Conservation (phyloP, 2,888 invertebrate species). For the Harpalus rubripes region DNA sequence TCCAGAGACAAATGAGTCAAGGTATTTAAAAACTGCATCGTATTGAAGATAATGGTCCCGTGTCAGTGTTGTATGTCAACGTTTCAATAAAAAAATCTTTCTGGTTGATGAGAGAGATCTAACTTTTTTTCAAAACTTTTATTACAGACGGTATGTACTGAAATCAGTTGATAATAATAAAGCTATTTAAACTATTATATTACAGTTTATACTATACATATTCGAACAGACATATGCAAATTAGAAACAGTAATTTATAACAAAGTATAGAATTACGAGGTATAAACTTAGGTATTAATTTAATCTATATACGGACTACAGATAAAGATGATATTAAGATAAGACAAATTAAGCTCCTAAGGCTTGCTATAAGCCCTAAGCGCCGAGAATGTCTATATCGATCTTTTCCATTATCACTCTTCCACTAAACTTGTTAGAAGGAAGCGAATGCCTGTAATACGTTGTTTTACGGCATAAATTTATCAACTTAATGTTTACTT, state of each 20-base stretch:
- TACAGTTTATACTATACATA: too few relatives aligned
- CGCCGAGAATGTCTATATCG: not conserved
- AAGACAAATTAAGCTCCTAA: not conserved
- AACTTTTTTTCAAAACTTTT: too few relatives aligned
- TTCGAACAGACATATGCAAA: not conserved
- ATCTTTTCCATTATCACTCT: not conserved
- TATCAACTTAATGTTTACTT: not conserved
- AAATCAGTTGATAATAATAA: too few relatives aligned
- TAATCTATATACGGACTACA: not conserved
- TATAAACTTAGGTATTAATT: not conserved
- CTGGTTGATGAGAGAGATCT: too few relatives aligned
- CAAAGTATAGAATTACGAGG: not conserved
- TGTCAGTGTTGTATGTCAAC: too few relatives aligned
- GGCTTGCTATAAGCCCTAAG: not conserved
- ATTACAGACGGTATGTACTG: too few relatives aligned
- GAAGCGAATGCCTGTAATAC: not conserved
- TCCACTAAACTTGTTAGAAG: not conserved
- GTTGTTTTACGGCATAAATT: not conserved
- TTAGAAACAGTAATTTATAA: not conserved
- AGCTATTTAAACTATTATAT: too few relatives aligned
- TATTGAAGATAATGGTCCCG: too few relatives aligned
- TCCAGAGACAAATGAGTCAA: too few relatives aligned
- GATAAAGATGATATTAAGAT: not conserved
- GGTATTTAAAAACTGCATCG: too few relatives aligned
- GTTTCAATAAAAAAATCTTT: too few relatives aligned